phyloP scores from a whole-genome alignment of 2,888 invertebrate species.

The Athripsodes cinereus region DNA sequence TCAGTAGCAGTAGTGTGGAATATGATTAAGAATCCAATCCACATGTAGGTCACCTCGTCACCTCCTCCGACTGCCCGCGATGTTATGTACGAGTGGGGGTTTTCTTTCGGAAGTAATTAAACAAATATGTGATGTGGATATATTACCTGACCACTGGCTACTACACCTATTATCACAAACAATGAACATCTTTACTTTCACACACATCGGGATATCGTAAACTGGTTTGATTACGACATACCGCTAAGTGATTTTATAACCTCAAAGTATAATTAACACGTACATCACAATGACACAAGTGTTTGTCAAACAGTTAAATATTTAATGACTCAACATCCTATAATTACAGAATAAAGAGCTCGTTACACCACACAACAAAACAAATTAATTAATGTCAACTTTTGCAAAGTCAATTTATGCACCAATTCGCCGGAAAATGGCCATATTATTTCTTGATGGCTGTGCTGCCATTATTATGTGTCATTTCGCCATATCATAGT shows the following conservation, averaged over 20 bases:
- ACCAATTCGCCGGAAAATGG: too few species aligned
- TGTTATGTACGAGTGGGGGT: background rate
- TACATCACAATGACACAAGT: too few species aligned
- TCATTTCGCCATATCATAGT: too few species aligned
- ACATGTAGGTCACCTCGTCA: slow-evolving; percentile 7
- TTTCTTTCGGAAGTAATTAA: background rate
- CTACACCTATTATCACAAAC: background rate
- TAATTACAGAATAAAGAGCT: too few species aligned
- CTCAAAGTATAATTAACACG: background rate
- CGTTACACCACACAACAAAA: too few species aligned
- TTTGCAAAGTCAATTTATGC: too few species aligned
- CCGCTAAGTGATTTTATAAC: slow-evolving; percentile 1
- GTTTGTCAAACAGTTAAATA: too few species aligned
- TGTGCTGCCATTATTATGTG: too few species aligned
- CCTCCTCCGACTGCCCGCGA: background rate
- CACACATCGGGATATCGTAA: background rate
- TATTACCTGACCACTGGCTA: background rate
- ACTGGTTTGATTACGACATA: slow-evolving; percentile 9
- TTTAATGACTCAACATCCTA: too few species aligned
- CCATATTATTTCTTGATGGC: too few species aligned
- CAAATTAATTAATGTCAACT: too few species aligned
- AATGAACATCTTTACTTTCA: background rate
- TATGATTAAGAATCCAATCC: background rate
- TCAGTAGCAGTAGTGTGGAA: too few species aligned
- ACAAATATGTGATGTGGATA: background rate